Evolutionary conservation across 1,140 invertebrate species (phyloP).

Genomic region (Cydia strobilella): DNA sequence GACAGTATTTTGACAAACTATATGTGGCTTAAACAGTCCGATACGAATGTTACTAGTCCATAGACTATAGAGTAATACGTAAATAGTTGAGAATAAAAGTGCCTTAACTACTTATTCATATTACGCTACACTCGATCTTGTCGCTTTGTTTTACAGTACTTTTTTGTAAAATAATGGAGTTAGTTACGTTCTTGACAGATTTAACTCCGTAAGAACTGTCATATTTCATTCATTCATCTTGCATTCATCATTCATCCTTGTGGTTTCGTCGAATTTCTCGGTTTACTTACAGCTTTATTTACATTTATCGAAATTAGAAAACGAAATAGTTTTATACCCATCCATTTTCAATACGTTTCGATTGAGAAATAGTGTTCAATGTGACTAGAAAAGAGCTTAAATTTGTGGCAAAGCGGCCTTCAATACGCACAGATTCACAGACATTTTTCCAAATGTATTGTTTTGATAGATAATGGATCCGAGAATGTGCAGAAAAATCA

Average conservation of each 20-base stretch:
- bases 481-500: conserved; percentile 78
- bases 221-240: conserved; percentile 32
- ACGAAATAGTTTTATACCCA: conserved; percentile 12
- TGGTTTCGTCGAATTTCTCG: conserved; percentile 31
- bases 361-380: conserved; percentile 33
- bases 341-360: conserved; percentile 9
- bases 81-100: background rate
- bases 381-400: conserved; percentile 54
- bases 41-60: background rate
- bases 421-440: conserved; percentile 61
- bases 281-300: conserved; percentile 32
- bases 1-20: no score
- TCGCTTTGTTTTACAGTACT: no score
- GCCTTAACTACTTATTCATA: background rate
- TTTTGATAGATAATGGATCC: conserved; percentile 79
- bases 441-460: conserved; percentile 75
- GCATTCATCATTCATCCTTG: conserved; percentile 32
- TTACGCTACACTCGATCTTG: background rate
- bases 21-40: background rate
- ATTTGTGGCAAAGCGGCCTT: conserved; percentile 59
- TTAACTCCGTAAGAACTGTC: conserved; percentile 22
- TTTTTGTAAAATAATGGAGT: background rate
- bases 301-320: conserved; percentile 29
- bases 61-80: background rate
- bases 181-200: background rate